Evolutionary conservation across 2,888 invertebrate genomes (phyloP).

Genomic region (Liodrosophila aerea): DNA sequence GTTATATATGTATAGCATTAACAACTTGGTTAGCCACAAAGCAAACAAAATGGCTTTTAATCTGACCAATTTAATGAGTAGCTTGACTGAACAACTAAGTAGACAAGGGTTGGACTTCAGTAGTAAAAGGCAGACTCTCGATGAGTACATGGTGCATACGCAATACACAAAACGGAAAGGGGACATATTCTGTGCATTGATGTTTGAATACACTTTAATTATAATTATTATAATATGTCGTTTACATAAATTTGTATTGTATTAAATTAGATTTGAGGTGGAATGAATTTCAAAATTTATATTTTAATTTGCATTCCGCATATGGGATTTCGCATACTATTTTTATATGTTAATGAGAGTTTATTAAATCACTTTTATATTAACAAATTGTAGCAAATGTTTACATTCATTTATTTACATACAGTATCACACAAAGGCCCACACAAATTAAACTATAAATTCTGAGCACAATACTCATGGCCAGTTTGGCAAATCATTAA

Average conservation of each 20-base stretch:
- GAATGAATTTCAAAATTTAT: too few species aligned
- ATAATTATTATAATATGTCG: neutral
- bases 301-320: neutral
- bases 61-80: conserved; percentile 62
- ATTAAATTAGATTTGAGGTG: too few species aligned
- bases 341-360: neutral
- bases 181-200: neutral
- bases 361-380: neutral
- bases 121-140: too few species aligned
- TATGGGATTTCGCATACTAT: too few species aligned
- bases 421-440: too few species aligned
- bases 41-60: conserved; percentile 73
- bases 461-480: too few species aligned
- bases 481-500: conserved; percentile 54
- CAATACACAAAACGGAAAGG: conserved; percentile 5
- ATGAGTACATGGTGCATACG: neutral
- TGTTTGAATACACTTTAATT: conserved; percentile 3
- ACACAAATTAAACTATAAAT: conserved; percentile 46
- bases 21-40: conserved; percentile 69
- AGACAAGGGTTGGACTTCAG: conserved; percentile 12
- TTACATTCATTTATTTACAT: too few species aligned
- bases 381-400: too few species aligned
- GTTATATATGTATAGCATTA: conserved; percentile 59
- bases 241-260: too few species aligned
- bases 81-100: conserved; percentile 30